phyloP scores from a whole-genome alignment of 2,797 vertebrate species.

The Darevskia nairensis region DNA sequence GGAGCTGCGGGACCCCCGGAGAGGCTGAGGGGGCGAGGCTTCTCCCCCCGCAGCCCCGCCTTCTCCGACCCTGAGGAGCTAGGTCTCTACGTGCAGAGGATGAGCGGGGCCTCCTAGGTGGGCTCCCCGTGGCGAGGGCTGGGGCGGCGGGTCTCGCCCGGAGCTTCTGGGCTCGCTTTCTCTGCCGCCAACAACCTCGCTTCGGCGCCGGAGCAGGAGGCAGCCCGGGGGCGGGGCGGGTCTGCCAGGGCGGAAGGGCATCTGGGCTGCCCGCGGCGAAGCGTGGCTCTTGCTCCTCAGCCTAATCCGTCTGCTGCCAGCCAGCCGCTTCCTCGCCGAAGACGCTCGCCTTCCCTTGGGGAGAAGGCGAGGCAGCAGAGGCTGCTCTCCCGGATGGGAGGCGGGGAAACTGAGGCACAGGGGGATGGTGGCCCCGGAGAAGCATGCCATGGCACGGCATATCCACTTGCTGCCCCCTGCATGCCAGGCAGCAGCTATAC shows the following conservation, averaged over 20 bases:
- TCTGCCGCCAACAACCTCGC: too few species aligned
- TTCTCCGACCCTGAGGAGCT: background rate
- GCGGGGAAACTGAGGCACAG: background rate
- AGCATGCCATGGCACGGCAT: too few species aligned
- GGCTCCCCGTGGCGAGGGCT: too few species aligned
- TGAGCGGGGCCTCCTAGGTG: too few species aligned
- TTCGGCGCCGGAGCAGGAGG: too few species aligned
- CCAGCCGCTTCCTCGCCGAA: background rate
- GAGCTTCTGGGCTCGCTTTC: too few species aligned
- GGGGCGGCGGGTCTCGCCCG: too few species aligned
- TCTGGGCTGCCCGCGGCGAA: background rate
- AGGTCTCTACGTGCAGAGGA: background rate
- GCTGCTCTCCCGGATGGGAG: background rate
- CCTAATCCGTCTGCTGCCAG: fast-evolving
- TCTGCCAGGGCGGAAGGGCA: too few species aligned
- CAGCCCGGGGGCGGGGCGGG: too few species aligned
- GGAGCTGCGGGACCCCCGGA: too few species aligned
- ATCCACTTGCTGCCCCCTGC: background rate
- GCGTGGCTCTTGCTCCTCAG: background rate
- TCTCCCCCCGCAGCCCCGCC: background rate
- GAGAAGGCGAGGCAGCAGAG: background rate
- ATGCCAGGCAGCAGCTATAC: too few species aligned
- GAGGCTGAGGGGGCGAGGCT: too few species aligned
- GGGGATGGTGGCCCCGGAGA: background rate
- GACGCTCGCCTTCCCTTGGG: background rate